phyloP scores from a whole-genome alignment of 2,113 vertebrate species.

The Raphicerus campestris region DNA sequence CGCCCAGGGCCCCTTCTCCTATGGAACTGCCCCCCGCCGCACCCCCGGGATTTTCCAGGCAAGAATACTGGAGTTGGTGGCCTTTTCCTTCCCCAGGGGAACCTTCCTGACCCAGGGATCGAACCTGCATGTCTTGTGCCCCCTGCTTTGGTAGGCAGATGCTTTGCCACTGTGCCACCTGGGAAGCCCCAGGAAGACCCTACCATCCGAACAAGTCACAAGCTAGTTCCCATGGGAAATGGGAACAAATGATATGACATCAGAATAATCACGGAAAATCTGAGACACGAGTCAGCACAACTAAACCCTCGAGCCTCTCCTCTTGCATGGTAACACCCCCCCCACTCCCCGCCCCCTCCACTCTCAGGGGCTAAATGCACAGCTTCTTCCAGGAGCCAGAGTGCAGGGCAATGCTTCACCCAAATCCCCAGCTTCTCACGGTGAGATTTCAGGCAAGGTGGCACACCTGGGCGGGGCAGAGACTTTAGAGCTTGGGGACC shows the following conservation, averaged over 20 bases:
- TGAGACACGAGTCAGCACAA: not conserved
- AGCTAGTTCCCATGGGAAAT: not conserved
- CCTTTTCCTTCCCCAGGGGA: not conserved
- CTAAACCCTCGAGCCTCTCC: not conserved
- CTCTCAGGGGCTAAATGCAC: fast-evolving
- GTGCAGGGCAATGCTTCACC: fast-evolving
- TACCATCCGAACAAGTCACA: not conserved
- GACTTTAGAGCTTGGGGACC: not conserved
- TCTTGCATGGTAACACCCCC: fast-evolving
- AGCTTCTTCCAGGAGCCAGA: not conserved
- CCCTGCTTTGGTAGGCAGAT: not conserved
- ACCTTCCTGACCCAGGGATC: not conserved
- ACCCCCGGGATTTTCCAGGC: not conserved
- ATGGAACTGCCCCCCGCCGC: fast-evolving
- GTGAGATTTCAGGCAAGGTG: not conserved
- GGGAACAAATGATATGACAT: not conserved
- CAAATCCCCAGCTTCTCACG: fast-evolving
- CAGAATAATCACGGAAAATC: not conserved
- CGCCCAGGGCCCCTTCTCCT: not conserved
- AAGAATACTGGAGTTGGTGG: not conserved
- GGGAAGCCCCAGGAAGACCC: not conserved
- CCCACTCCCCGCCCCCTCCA: fast-evolving
- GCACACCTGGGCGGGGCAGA: not conserved
- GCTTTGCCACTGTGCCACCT: not conserved
- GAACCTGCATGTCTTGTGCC: not conserved